Evolutionary conservation across 64 coral and sea anemone genomes (phyloP).

Genomic region (Pocillopora verrucosa): DNA sequence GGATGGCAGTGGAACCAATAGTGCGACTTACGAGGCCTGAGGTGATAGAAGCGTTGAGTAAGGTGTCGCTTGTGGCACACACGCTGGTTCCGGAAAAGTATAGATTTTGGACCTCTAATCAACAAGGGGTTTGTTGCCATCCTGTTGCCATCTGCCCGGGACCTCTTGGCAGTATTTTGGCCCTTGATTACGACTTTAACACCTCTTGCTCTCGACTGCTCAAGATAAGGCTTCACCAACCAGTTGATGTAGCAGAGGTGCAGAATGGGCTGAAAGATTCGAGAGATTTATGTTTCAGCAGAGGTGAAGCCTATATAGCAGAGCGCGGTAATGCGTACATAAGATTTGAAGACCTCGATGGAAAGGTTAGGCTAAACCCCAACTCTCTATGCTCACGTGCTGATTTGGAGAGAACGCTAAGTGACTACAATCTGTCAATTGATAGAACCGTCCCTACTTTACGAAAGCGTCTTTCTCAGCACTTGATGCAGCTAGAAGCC

Average conservation of each 20-base stretch:
- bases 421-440: slow-evolving; percentile 11
- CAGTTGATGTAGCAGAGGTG: slow-evolving; percentile 14
- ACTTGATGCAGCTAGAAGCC: slow-evolving; percentile 31
- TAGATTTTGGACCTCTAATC: slow-evolving; percentile 27
- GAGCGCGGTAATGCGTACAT: slow-evolving; percentile 54
- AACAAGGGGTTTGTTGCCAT: slow-evolving; percentile 14
- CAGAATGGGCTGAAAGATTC: slow-evolving; percentile 28
- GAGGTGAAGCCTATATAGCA: slow-evolving; percentile 62
- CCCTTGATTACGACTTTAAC: slow-evolving; percentile 22
- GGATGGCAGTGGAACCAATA: slow-evolving; percentile 41
- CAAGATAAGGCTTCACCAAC: slow-evolving; percentile 27
- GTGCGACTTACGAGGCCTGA: slow-evolving; percentile 24
- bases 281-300: slow-evolving; percentile 52
- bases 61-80: slow-evolving; percentile 31
- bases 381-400: slow-evolving; percentile 53
- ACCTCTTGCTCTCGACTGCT: slow-evolving; percentile 4
- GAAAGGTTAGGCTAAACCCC: slow-evolving; percentile 49
- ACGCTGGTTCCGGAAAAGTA: slow-evolving; percentile 35
- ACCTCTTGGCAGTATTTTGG: slow-evolving; percentile 33
- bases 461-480: slow-evolving; percentile 16
- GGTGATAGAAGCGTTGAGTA: slow-evolving; percentile 16
- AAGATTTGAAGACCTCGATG: slow-evolving; percentile 57
- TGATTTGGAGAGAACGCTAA: slow-evolving; percentile 42
- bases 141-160: slow-evolving; percentile 17
- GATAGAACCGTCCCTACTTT: slow-evolving; percentile 40